Percentiles rank a stretch among this genome's conserved stretches.
These are phyloP conservation scores for Papilio protenor DNA, from an alignment of 2,888 invertebrate genomes.

Conservation along the genomic window DNA sequence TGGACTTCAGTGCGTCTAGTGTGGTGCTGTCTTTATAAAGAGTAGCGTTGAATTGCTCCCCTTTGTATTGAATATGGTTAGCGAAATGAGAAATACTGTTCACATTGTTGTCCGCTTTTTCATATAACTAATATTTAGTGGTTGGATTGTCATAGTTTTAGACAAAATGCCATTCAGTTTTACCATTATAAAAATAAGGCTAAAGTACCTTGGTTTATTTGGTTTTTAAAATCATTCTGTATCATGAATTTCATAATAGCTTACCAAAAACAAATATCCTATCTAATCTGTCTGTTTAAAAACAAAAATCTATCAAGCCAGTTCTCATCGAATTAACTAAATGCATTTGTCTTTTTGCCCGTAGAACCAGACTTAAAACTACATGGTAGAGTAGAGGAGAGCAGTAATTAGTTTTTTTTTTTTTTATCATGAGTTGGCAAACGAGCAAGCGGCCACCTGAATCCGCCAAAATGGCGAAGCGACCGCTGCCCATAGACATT, in stretches of 20 bases:
- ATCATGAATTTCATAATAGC: no score
- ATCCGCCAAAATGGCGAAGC: no score
- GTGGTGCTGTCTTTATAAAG: neutral
- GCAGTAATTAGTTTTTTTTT: neutral
- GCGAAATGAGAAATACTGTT: conserved; percentile 17
- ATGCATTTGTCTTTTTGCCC: no score
- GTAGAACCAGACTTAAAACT: neutral
- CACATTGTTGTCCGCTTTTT: neutral
- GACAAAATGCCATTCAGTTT: neutral
- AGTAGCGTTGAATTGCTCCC: neutral
- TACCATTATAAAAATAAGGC: neutral
- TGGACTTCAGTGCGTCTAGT: neutral
- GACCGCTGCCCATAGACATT: no score
- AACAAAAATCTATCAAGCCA: no score
- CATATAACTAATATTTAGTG: neutral
- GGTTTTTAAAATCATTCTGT: no score
- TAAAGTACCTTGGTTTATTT: neutral
- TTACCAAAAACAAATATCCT: no score
- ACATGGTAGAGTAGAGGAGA: neutral
- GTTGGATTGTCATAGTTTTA: neutral
- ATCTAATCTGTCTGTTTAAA: no score
- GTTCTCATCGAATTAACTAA: no score
- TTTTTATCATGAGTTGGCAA: no score
- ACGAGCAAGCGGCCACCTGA: no score
- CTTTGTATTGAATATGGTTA: conserved; percentile 20